Conservation (phyloP, 2,797 vertebrate genomes). For the Sebastes oblongus region DNA sequence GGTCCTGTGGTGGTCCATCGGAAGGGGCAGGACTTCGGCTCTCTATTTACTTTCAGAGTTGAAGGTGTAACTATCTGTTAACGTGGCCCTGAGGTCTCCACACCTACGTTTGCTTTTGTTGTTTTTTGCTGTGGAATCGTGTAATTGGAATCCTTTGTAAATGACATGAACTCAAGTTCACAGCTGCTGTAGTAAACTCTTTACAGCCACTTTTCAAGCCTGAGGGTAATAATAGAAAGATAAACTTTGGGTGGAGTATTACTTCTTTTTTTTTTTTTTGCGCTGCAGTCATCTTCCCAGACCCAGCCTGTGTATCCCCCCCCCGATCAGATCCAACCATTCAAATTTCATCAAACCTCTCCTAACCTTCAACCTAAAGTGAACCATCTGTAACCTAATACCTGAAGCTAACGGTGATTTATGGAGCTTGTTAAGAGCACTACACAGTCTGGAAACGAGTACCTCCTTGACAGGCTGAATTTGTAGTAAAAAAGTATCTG, state of each 20-base stretch:
- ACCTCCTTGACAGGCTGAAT: neutral
- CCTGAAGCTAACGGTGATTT: conserved; percentile 9
- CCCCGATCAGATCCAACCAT: neutral
- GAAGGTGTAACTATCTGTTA: neutral
- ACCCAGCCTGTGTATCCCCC: neutral
- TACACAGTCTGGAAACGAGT: neutral
- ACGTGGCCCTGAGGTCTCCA: neutral
- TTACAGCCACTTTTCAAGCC: neutral
- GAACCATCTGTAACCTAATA: conserved; percentile 1
- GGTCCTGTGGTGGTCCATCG: no score
- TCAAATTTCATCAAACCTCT: neutral
- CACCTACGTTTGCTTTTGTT: neutral
- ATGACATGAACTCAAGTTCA: neutral
- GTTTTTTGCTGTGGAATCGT: neutral
- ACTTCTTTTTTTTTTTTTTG: neutral
- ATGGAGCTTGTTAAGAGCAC: conserved; percentile 2
- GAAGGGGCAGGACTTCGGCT: no score
- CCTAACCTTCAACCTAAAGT: conserved; percentile 4
- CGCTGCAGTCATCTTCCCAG: neutral
- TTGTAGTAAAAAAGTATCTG: neutral
- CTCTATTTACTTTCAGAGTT: neutral
- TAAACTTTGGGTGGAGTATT: neutral
- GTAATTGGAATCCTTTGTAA: neutral
- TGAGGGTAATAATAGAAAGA: neutral
- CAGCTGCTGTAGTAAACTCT: neutral